phyloP scores from a whole-genome alignment of 2,888 invertebrate genomes.

The Serripes groenlandicus region DNA sequence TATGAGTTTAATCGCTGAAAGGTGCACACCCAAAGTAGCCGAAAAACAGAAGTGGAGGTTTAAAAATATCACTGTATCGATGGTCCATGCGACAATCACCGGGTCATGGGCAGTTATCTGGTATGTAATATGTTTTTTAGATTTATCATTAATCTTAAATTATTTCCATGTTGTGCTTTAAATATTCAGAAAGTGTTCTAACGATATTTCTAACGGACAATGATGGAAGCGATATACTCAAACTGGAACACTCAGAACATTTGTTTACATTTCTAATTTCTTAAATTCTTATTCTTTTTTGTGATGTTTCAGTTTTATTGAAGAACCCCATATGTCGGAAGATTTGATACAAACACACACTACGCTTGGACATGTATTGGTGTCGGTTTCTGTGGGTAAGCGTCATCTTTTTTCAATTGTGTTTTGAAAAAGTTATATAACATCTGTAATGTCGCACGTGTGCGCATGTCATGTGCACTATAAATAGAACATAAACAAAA shows the following conservation, averaged over 20 bases:
- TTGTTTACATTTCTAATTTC: background rate
- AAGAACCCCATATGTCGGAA: conserved; percentile 86
- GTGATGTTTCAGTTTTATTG: conserved; percentile 84
- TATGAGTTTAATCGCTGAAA: conserved; percentile 47
- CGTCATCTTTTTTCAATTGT: background rate
- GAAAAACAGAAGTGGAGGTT: conserved; percentile 73
- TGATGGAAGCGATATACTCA: no score
- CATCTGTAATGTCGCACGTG: background rate
- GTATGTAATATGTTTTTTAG: no score
- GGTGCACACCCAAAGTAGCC: conserved; percentile 60
- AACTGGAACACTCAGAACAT: conserved; percentile 6
- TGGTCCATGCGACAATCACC: conserved; percentile 74
- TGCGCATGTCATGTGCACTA: background rate
- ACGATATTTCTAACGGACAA: no score
- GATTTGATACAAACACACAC: conserved; percentile 86
- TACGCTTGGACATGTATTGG: conserved; percentile 83
- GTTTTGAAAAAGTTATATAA: conserved; percentile 2
- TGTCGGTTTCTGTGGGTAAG: conserved; percentile 87
- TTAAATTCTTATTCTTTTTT: conserved; percentile 17
- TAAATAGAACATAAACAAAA: background rate
- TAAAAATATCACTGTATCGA: conserved; percentile 79
- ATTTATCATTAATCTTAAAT: no score
- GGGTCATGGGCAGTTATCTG: conserved; percentile 74
- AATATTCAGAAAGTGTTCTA: no score
- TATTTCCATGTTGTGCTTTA: no score